Percentiles rank a stretch among this genome's conserved stretches.
Conservation (phyloP, 2,113 vertebrate genomes). For the Heterotis niloticus region DNA sequence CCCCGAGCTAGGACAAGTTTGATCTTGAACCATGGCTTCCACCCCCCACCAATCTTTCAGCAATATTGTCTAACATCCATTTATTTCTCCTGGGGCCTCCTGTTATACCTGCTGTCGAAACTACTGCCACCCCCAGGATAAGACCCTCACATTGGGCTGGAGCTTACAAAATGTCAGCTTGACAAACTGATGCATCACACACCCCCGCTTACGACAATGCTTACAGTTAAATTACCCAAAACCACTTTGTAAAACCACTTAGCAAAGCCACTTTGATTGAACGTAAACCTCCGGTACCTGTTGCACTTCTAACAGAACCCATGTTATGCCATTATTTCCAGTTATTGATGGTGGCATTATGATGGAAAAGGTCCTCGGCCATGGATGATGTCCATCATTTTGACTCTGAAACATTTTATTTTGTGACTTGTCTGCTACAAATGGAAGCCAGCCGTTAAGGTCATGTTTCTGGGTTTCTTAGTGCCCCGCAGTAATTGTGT, state of each 20-base stretch:
- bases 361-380: too few relatives aligned
- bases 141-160: background rate
- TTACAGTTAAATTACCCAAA: too few relatives aligned
- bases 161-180: background rate
- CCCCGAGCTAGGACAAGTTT: background rate
- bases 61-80: background rate
- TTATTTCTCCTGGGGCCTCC: background rate
- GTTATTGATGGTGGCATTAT: too few relatives aligned
- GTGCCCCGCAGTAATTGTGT: background rate
- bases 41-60: background rate
- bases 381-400: too few relatives aligned
- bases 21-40: constrained; percentile 1
- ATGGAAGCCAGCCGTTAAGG: too few relatives aligned
- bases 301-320: too few relatives aligned
- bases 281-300: too few relatives aligned
- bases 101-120: background rate
- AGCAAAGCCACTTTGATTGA: too few relatives aligned
- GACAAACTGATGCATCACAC: background rate
- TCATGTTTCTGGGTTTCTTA: background rate
- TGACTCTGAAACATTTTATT: background rate
- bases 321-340: background rate
- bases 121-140: background rate
- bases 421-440: background rate
- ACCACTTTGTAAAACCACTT: too few relatives aligned
- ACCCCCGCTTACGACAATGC: background rate